phyloP scores from a whole-genome alignment of 1,140 invertebrate genomes.

The Macrobrachium nipponense region DNA sequence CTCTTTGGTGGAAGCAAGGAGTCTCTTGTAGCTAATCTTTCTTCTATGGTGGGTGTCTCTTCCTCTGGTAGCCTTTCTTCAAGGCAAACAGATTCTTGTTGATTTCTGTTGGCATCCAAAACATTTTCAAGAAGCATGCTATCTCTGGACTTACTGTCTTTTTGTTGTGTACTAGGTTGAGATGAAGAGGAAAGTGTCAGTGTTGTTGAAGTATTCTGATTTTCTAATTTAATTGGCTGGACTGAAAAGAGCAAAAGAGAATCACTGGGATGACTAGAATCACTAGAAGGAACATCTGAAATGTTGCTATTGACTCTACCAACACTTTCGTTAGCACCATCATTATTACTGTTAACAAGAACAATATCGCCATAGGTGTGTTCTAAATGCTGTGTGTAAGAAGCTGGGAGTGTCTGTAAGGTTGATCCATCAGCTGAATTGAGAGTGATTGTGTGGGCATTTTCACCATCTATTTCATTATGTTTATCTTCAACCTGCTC shows the following conservation, averaged over 20 bases:
- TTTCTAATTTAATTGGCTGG: no score
- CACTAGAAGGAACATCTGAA: no score
- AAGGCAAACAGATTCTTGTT: no score
- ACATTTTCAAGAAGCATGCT: no score
- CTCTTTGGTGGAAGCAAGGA: constrained; percentile 54
- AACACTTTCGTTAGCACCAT: background rate
- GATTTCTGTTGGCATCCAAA: no score
- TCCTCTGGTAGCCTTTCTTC: background rate
- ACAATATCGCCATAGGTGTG: constrained; percentile 49
- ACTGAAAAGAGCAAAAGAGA: no score
- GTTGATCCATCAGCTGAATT: constrained; percentile 46
- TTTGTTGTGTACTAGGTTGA: no score
- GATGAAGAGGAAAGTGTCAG: no score
- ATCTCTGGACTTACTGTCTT: no score
- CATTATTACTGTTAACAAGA: constrained; percentile 10
- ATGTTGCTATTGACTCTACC: background rate
- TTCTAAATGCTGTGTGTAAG: constrained; percentile 38
- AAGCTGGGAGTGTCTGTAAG: constrained; percentile 38
- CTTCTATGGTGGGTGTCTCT: constrained; percentile 45
- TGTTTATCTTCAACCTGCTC: constrained; percentile 15
- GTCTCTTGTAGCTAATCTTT: constrained; percentile 55
- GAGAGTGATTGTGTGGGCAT: constrained; percentile 48
- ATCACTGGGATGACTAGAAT: no score
- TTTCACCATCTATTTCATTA: constrained; percentile 2
- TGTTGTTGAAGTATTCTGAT: no score